Evolutionary conservation across 2,113 vertebrate species (phyloP).

Genomic region (Saccopteryx leptura): DNA sequence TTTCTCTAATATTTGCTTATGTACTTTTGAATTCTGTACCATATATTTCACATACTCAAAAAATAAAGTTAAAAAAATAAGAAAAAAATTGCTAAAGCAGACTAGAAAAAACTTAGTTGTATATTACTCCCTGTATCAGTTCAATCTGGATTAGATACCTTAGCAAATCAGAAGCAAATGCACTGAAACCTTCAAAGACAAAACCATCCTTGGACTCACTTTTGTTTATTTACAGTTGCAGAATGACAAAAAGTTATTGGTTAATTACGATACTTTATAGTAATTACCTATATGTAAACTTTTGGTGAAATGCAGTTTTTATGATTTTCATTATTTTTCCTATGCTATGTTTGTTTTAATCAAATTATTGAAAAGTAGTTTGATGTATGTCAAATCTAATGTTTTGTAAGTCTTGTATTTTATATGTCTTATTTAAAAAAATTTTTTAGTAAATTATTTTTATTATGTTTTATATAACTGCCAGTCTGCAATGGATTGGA

Average conservation of each 20-base stretch:
- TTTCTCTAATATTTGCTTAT: too few relatives aligned
- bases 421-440: background rate
- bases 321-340: background rate
- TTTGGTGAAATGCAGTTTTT: background rate
- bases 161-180: background rate
- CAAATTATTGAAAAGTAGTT: background rate
- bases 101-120: background rate
- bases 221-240: background rate
- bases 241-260: background rate
- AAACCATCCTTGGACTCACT: background rate
- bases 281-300: background rate
- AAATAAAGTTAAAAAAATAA: too few relatives aligned
- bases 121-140: background rate
- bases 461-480: background rate
- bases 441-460: background rate
- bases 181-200: background rate
- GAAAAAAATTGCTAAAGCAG: background rate
- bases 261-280: background rate
- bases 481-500: background rate
- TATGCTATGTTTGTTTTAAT: background rate
- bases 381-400: background rate
- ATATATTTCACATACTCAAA: too few relatives aligned
- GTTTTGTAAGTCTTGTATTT: background rate
- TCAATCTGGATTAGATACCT: background rate
- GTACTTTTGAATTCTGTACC: too few relatives aligned